Evolutionary conservation across 1,140 invertebrate genomes (phyloP).

Genomic region (Lysiphlebus fabarum): DNA sequence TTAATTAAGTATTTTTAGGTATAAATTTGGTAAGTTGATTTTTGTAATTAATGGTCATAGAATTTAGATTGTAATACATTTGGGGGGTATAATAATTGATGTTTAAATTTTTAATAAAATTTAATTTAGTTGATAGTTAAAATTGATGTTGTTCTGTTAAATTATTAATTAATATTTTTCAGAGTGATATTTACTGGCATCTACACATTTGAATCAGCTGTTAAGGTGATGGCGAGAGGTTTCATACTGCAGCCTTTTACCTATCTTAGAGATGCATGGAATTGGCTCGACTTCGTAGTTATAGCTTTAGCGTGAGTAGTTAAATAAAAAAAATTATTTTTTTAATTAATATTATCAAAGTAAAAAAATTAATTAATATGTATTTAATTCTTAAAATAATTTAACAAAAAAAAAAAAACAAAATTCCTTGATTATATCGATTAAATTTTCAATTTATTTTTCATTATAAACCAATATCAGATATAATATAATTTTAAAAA

Average conservation of each 20-base stretch:
- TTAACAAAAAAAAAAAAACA: no score
- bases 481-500: background rate
- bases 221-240: constrained; percentile 98
- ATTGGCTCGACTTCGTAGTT: constrained; percentile 99
- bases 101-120: no score
- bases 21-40: no score
- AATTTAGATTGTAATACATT: no score
- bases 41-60: no score
- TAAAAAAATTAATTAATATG: background rate
- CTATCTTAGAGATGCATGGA: constrained; percentile 99
- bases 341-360: constrained; percentile 13
- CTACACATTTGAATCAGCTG: constrained; percentile 98
- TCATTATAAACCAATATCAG: background rate
- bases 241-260: constrained; percentile 98
- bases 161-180: constrained; percentile 53
- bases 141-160: constrained; percentile 33
- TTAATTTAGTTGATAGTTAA: no score
- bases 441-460: no score
- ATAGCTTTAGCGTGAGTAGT: constrained; percentile 98
- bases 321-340: constrained; percentile 36
- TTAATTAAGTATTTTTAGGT: no score
- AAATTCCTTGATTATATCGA: no score
- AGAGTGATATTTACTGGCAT: constrained; percentile 99
- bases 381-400: constrained; percentile 1
- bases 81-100: no score